Evolutionary conservation across 2,797 vertebrate genomes (phyloP).

Genomic region (Oreochromis grahami): DNA sequence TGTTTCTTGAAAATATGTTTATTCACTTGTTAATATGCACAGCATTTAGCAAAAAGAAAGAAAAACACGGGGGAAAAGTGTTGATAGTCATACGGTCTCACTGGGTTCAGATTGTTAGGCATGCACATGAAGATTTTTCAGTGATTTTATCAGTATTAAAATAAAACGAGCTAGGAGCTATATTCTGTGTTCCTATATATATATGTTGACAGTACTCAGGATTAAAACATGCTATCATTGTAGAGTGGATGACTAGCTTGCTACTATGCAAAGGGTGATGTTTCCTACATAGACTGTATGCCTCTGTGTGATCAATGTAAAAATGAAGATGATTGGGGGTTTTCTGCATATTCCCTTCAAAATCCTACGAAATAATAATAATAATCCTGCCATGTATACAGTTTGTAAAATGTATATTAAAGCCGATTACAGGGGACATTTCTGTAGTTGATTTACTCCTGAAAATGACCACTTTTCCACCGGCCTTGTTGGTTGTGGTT

Average conservation of each 20-base stretch:
- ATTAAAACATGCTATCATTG: slow-evolving; percentile 55
- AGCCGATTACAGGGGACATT: not conserved
- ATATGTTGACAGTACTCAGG: slow-evolving; percentile 72
- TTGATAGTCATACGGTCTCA: not conserved
- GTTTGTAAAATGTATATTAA: slow-evolving; percentile 36
- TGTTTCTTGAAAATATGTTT: not conserved
- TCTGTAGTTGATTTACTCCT: not conserved
- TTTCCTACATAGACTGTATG: not conserved
- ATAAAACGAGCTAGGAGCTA: slow-evolving; percentile 28
- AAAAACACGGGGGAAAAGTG: not conserved
- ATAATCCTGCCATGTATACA: slow-evolving; percentile 35
- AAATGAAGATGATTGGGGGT: not conserved
- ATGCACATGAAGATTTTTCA: slow-evolving; percentile 24
- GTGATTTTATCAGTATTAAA: slow-evolving; percentile 60
- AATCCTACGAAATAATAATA: not conserved
- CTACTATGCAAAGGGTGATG: slow-evolving; percentile 74
- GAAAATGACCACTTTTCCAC: not conserved
- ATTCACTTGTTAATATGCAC: slow-evolving; percentile 48
- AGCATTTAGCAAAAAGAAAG: not conserved
- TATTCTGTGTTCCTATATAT: slow-evolving; percentile 35
- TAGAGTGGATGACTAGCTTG: slow-evolving; percentile 47
- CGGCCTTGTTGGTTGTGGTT: not conserved
- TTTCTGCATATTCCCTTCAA: slow-evolving; percentile 7
- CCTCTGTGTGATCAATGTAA: not conserved
- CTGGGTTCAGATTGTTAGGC: slow-evolving; percentile 12